Base-by-base conservation (phyloP, 2,113 vertebrate genomes). In the Labrus mixtus region DNA sequence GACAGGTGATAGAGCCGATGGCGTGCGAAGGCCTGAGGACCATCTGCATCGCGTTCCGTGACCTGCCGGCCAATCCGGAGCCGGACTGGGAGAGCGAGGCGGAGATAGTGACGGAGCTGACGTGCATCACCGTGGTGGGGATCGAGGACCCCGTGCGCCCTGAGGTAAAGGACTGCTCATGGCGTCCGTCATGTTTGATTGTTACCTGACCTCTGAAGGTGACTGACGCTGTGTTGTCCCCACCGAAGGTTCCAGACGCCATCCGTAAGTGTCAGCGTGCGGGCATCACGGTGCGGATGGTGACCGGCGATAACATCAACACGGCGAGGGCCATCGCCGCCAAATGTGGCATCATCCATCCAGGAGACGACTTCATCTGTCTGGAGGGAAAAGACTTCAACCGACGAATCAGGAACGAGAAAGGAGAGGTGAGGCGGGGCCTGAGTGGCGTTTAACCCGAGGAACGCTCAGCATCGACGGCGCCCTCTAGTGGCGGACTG, bases 381-480 rank as follows among this genome's bases (percentile, higher is more conserved):
- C 63, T 97, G 59, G 96, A 97, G 23, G 96, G 96, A 19, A 97
- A 96, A 87, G 96, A 97, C 19, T 97, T 97, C 87, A 97, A 97
- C 92, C 92, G 96, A 59, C 92, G 96, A 74, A 97, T 97, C 91
- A 94, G 96, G 81, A 97, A 97, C 1, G 96, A 97, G 92, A 97
- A 97, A 85, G 96, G 96, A 89, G 96, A 97, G 95, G 96, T 96
- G 87, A 66, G 80, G 20, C 43, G 16, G 37, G 43, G 23, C 45
- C 36, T 22, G 54, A 8, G 37, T 25, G 25, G 25, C 25, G 25
- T 25, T 3, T 25, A 25, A 25, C 25, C 25, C 3, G 25, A 25
- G 25, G 25, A 25, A 25, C 25, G 3, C 25, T 3, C 51, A 43
- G 60, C 73, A 51, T 81, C 59, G 73, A 63, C 56, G 77, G 79